Conservation (phyloP, 2,113 vertebrate species). For the Melanerpes formicivorus region DNA sequence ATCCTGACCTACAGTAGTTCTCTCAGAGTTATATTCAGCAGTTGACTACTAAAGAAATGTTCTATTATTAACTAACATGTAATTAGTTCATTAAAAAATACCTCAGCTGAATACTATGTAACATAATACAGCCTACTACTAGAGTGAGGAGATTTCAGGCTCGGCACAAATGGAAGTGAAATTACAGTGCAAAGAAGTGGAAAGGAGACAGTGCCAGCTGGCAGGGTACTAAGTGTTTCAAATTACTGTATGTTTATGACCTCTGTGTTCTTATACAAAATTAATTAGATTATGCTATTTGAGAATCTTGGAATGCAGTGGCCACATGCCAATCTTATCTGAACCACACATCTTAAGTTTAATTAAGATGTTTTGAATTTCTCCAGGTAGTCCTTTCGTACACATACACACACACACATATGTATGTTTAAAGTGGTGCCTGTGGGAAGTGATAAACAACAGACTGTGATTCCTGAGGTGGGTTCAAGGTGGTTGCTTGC, state of each 20-base stretch:
- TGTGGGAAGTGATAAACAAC: slow-evolving; percentile 70
- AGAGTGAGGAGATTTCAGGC: slow-evolving; percentile 62
- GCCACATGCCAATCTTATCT: slow-evolving; percentile 75
- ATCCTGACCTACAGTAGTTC: slow-evolving; percentile 40
- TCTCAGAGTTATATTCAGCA: slow-evolving; percentile 65
- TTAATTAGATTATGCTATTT: slow-evolving; percentile 82
- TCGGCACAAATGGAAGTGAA: slow-evolving; percentile 74
- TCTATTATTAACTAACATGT: slow-evolving; percentile 83
- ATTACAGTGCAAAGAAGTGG: slow-evolving; percentile 71
- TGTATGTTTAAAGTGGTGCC: slow-evolving; percentile 56
- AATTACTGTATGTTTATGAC: slow-evolving; percentile 80
- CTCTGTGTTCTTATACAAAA: slow-evolving; percentile 75
- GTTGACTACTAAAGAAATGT: slow-evolving; percentile 74
- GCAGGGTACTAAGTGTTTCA: slow-evolving; percentile 75
- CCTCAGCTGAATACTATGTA: slow-evolving; percentile 74
- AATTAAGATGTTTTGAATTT: slow-evolving; percentile 81
- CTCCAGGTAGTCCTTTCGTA: slow-evolving; percentile 60
- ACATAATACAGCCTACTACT: slow-evolving; percentile 74
- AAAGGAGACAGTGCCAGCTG: slow-evolving; percentile 77
- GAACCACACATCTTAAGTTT: slow-evolving; percentile 74
- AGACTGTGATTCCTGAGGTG: background rate
- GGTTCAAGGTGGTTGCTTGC: slow-evolving; percentile 21
- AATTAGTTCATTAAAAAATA: slow-evolving; percentile 85
- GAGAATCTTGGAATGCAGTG: slow-evolving; percentile 78
- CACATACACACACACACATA: background rate